Conservation (phyloP, 2,888 invertebrate species). For the Schizotus pectinicornis region DNA sequence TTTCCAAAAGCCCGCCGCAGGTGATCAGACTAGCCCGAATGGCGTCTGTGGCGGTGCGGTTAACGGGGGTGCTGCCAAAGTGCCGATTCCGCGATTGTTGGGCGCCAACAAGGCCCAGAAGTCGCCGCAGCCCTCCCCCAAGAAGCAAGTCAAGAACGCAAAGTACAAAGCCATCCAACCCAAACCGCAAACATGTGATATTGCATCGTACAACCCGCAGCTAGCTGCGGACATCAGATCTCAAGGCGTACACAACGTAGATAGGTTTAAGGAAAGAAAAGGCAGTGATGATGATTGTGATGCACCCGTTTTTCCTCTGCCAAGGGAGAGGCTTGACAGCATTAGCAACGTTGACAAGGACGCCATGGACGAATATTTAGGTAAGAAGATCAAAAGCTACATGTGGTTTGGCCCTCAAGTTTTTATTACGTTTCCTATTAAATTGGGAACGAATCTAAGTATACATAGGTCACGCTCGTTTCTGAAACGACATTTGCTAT, state of each 20-base stretch:
- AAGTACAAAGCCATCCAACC: slow-evolving; percentile 64
- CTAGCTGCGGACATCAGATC: slow-evolving; percentile 52
- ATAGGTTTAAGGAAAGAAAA: slow-evolving; percentile 46
- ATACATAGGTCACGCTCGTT: too few relatives aligned
- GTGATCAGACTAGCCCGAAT: slow-evolving; percentile 27
- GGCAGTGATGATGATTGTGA: slow-evolving; percentile 41
- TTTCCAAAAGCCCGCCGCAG: slow-evolving; percentile 53
- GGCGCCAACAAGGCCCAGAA: slow-evolving; percentile 20
- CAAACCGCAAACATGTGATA: slow-evolving; percentile 58
- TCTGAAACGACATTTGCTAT: too few relatives aligned
- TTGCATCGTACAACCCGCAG: slow-evolving; percentile 55
- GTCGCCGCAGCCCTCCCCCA: slow-evolving; percentile 37
- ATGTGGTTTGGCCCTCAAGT: too few relatives aligned
- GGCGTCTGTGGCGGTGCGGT: slow-evolving; percentile 23
- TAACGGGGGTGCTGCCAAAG: slow-evolving; percentile 32
- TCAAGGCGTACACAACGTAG: slow-evolving; percentile 50
- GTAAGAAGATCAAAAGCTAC: slow-evolving; percentile 46
- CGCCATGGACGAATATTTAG: slow-evolving; percentile 81
- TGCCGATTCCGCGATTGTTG: slow-evolving; percentile 51
- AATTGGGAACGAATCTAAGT: too few relatives aligned
- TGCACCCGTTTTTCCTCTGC: slow-evolving; percentile 45
- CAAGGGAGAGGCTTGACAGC: slow-evolving; percentile 72
- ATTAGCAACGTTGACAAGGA: slow-evolving; percentile 81
- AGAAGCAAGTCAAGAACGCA: slow-evolving; percentile 42
- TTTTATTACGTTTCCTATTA: too few relatives aligned